These are phyloP conservation scores for Zapornia atra DNA, from an alignment of 2,113 vertebrate species.

Conservation along the genomic window DNA sequence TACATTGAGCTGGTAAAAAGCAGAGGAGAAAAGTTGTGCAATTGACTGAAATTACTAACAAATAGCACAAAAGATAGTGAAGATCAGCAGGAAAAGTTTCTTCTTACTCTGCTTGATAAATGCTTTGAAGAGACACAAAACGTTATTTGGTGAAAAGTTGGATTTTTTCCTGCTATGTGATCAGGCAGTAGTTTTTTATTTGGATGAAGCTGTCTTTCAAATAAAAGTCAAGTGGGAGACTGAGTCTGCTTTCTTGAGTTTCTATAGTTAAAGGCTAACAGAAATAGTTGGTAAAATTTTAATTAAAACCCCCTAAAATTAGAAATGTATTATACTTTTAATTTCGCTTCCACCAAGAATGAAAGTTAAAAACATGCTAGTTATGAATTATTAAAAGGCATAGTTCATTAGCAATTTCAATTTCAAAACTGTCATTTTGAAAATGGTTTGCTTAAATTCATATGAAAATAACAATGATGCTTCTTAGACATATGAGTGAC, in stretches of 20 bases:
- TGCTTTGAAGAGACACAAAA: background rate
- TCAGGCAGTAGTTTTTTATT: background rate
- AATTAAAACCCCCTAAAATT: background rate
- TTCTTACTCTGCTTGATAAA: background rate
- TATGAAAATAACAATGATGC: background rate
- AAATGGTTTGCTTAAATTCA: background rate
- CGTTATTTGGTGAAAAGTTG: background rate
- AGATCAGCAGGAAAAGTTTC: background rate
- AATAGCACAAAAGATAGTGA: background rate
- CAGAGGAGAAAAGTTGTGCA: fast-evolving
- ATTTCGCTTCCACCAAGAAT: background rate
- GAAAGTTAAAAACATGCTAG: background rate
- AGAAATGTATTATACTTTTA: background rate
- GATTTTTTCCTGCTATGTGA: background rate
- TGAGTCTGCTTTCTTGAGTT: background rate
- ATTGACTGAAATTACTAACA: background rate
- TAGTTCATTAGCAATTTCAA: background rate
- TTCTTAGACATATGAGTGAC: background rate
- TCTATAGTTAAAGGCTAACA: background rate
- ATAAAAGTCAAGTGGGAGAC: background rate
- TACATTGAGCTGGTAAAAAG: background rate
- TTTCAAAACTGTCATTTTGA: background rate
- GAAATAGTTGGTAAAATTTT: background rate
- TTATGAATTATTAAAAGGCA: background rate
- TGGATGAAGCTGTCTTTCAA: background rate